Percentiles rank a stretch among this genome's conserved stretches.
Evolutionary conservation across 2,888 invertebrate genomes (phyloP).

Genomic region (Chirona hameri): DNA sequence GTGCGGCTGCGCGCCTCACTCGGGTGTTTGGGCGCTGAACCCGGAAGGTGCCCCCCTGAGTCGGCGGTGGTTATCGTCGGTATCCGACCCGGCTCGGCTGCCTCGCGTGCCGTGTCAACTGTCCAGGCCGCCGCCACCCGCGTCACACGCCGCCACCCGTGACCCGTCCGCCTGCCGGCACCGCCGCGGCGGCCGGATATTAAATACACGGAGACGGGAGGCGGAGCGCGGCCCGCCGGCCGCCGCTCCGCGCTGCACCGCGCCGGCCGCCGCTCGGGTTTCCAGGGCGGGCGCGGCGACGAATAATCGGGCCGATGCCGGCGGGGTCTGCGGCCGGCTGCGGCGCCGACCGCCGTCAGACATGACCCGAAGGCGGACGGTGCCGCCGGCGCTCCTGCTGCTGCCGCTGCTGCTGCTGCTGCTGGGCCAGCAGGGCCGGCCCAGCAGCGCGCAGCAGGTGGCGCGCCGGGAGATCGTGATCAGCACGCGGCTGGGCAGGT

Average conservation of each 20-base stretch:
- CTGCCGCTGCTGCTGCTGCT: not conserved
- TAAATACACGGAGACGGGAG: not conserved
- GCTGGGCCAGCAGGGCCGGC: not conserved
- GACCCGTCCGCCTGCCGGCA: too few species aligned
- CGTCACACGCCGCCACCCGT: too few species aligned
- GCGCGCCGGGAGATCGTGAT: conserved; percentile 3
- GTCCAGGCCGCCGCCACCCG: too few species aligned
- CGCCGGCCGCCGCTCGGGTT: not conserved
- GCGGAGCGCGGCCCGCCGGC: not conserved
- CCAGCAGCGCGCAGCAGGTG: not conserved
- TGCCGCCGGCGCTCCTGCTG: not conserved
- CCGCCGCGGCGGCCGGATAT: too few species aligned
- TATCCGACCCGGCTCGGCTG: too few species aligned
- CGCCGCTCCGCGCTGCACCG: too few species aligned
- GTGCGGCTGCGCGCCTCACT: too few species aligned
- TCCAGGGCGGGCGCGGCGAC: not conserved
- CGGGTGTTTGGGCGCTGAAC: too few species aligned
- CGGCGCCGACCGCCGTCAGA: not conserved
- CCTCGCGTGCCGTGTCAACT: too few species aligned
- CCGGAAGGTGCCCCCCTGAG: too few species aligned
- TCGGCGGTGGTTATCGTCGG: too few species aligned
- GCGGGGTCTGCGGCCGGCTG: not conserved
- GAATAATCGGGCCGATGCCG: not conserved
- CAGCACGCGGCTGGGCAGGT: not conserved
- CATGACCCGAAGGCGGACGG: not conserved